Conservation (phyloP, 2,888 invertebrate species). For the Tyria jacobaeae region DNA sequence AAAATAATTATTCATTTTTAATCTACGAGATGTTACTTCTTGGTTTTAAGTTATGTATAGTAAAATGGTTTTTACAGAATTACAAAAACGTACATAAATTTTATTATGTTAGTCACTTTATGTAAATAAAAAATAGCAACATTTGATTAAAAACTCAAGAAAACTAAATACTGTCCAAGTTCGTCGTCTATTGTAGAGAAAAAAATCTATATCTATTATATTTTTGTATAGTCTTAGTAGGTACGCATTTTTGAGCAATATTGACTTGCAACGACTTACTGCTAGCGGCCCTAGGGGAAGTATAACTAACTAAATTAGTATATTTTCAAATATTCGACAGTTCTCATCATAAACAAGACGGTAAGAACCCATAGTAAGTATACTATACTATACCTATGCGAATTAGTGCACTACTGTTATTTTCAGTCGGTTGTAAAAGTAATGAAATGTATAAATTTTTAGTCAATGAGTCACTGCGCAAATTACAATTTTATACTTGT, state of each 20-base stretch:
- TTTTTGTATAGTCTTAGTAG: too few relatives aligned
- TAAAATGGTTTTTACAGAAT: not conserved
- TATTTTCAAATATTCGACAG: not conserved
- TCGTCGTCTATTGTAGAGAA: too few relatives aligned
- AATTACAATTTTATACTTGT: slow-evolving; percentile 36
- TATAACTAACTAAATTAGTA: not conserved
- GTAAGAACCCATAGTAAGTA: not conserved
- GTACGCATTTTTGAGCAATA: too few relatives aligned
- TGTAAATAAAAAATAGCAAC: not conserved
- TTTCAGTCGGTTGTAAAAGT: slow-evolving; percentile 19
- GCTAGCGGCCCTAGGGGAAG: not conserved
- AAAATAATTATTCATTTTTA: slow-evolving; percentile 9
- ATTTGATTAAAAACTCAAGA: not conserved
- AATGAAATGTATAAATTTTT: slow-evolving; percentile 43
- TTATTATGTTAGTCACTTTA: not conserved
- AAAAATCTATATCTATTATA: too few relatives aligned
- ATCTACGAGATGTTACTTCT: not conserved
- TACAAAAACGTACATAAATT: not conserved
- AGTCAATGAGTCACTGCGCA: slow-evolving; percentile 35
- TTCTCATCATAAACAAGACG: not conserved
- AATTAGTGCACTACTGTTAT: not conserved
- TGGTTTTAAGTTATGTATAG: slow-evolving; percentile 8
- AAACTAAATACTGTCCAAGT: too few relatives aligned
- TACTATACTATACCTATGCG: not conserved
- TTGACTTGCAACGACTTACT: not conserved